These are phyloP conservation scores for Ceyx melanurus DNA, from an alignment of 2,113 vertebrate genomes.

Conservation along the genomic window DNA sequence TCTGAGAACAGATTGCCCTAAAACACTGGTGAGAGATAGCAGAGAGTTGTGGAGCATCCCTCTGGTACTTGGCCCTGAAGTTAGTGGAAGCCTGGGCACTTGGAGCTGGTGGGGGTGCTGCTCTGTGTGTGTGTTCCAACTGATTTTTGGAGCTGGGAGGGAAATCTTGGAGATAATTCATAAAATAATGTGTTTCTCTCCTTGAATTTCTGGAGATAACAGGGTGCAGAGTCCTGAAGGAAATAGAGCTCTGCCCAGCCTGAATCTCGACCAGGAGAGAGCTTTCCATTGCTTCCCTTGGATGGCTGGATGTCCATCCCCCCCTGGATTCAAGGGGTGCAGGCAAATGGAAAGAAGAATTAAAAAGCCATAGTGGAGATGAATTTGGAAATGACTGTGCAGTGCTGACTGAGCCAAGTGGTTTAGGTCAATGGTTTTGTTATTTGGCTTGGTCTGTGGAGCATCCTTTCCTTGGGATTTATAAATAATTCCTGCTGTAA, in stretches of 20 bases:
- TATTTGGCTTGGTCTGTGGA: not conserved
- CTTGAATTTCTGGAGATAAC: not conserved
- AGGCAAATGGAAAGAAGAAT: not conserved
- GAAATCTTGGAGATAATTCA: not conserved
- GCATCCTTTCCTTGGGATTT: not conserved
- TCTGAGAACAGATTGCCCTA: conserved; percentile 4
- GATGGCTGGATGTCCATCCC: not conserved
- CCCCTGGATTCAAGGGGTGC: accelerated
- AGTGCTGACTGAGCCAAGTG: not conserved
- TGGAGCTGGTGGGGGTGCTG: not conserved
- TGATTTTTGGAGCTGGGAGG: not conserved
- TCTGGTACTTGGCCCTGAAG: not conserved
- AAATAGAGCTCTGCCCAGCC: accelerated
- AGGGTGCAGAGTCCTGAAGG: not conserved
- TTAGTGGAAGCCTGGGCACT: not conserved
- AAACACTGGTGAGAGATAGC: not conserved
- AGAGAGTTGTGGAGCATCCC: not conserved
- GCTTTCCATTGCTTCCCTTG: not conserved
- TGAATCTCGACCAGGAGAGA: not conserved
- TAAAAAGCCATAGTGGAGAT: not conserved
- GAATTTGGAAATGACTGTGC: not conserved
- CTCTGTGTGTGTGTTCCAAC: accelerated
- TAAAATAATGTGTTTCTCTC: not conserved
- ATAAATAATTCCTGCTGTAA: not conserved
- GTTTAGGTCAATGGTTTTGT: not conserved